Conservation (phyloP, 2,888 invertebrate genomes). For the Ferrisia virgata region DNA sequence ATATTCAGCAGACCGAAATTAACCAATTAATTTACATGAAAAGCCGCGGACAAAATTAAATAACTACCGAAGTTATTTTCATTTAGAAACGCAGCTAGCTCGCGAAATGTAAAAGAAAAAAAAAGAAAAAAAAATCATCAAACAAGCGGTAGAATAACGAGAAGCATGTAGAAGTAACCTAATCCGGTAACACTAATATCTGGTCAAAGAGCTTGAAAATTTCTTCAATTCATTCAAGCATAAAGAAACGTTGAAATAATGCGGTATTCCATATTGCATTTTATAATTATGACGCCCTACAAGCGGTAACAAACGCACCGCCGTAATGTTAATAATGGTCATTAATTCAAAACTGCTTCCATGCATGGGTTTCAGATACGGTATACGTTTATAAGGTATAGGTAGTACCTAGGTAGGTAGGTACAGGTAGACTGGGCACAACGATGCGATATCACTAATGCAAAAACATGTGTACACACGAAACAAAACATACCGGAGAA, state of each 20-base stretch:
- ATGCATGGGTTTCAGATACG: neutral
- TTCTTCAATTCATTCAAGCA: neutral
- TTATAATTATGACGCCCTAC: constrained; percentile 23
- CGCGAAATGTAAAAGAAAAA: neutral
- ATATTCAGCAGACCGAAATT: neutral
- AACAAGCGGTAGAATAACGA: neutral
- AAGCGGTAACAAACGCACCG: constrained; percentile 13
- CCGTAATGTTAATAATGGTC: neutral
- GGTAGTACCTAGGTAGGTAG: neutral
- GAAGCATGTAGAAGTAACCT: neutral
- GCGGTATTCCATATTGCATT: constrained; percentile 20
- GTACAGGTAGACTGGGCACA: neutral
- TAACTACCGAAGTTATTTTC: neutral
- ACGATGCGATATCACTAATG: neutral
- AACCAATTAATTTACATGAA: neutral
- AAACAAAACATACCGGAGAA: neutral
- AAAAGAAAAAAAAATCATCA: neutral
- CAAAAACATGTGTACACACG: constrained; percentile 23
- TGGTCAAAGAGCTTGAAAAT: neutral
- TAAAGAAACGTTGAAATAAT: constrained; percentile 2
- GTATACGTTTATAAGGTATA: neutral
- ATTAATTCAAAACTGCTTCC: constrained; percentile 11
- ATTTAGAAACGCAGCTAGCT: neutral
- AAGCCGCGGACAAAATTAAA: neutral
- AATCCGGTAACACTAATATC: neutral